These are phyloP conservation scores for Drosophila truncata DNA, from an alignment of 1,140 invertebrate species.

Conservation along the genomic window DNA sequence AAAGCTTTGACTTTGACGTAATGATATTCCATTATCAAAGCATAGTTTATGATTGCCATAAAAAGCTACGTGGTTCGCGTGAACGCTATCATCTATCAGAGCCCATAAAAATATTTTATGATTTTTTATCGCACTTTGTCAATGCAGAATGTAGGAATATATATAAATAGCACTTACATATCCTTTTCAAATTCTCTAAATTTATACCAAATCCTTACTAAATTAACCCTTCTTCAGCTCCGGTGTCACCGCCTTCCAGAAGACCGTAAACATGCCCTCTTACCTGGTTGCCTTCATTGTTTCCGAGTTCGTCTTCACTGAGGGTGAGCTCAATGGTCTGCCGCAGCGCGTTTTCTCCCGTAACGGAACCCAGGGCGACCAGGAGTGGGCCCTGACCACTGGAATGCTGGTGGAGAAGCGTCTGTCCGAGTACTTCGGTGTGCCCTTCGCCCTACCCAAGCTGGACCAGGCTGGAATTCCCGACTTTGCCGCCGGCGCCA, in stretches of 20 bases:
- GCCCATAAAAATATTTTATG: conserved; percentile 1
- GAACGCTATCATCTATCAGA: neutral
- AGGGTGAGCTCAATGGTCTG: conserved; percentile 77
- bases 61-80: neutral
- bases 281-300: conserved; percentile 83
- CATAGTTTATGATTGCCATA: neutral
- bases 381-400: conserved; percentile 76
- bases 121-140: neutral
- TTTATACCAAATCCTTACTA: neutral
- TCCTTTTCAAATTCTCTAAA: too few relatives aligned
- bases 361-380: conserved; percentile 68
- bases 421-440: conserved; percentile 67
- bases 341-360: conserved; percentile 75
- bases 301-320: conserved; percentile 86
- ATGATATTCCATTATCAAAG: neutral
- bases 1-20: neutral
- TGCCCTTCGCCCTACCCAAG: conserved; percentile 73
- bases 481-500: conserved; percentile 82
- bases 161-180: neutral
- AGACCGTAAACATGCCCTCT: conserved; percentile 65
- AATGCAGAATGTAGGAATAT: neutral
- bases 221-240: conserved; percentile 16
- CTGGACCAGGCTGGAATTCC: conserved; percentile 80
- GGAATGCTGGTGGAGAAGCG: conserved; percentile 73
- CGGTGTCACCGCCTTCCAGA: conserved; percentile 64